Percentiles rank a stretch among this genome's conserved stretches.
phyloP scores from a whole-genome alignment of 2,797 vertebrate genomes.

The Babyrousa celebensis region DNA sequence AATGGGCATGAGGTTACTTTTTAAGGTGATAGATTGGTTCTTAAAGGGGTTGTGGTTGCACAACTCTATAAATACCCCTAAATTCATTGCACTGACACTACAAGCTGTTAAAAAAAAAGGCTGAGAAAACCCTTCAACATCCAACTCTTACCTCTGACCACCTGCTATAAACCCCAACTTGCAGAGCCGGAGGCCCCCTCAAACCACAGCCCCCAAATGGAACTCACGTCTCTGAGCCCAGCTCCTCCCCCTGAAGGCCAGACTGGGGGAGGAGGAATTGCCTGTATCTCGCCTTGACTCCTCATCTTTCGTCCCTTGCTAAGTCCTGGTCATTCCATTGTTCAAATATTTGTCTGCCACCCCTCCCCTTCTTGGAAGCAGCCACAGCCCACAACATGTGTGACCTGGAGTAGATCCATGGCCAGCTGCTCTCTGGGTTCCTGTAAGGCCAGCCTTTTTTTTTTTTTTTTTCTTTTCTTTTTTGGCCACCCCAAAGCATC shows the following conservation, averaged over 20 bases:
- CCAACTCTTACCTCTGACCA: background rate
- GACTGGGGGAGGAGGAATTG: background rate
- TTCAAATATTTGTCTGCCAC: conserved; percentile 63
- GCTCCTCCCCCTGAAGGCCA: background rate
- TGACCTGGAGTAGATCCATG: background rate
- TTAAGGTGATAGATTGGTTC: background rate
- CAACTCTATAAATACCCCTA: background rate
- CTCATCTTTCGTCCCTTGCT: background rate
- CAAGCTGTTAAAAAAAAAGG: background rate
- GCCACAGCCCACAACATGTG: background rate
- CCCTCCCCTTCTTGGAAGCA: background rate
- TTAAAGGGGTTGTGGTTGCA: background rate
- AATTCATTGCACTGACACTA: background rate
- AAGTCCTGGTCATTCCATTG: background rate
- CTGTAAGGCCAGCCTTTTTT: background rate
- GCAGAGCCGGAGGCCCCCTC: background rate
- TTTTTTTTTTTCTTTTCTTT: too few species aligned
- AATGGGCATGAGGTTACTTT: background rate
- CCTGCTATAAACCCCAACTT: background rate
- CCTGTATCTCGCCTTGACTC: background rate
- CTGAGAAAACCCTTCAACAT: background rate
- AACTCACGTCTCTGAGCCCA: background rate
- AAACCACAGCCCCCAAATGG: background rate
- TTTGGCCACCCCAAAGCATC: too few species aligned
- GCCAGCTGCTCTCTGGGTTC: background rate